phyloP scores from a whole-genome alignment of 1,140 invertebrate genomes.

The Delia radicum region DNA sequence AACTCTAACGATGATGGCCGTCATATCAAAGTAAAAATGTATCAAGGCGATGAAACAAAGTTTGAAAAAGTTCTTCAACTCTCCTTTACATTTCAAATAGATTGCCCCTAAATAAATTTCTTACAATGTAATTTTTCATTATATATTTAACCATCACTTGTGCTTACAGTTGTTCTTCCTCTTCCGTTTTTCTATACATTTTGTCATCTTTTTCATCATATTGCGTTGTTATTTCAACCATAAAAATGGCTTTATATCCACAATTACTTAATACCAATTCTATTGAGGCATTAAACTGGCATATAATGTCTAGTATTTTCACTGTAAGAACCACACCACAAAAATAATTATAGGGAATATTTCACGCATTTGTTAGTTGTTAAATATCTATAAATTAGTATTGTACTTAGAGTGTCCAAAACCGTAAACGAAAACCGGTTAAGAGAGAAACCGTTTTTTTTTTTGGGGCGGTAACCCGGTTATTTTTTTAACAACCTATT shows the following conservation, averaged over 20 bases:
- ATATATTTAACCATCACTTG: too few relatives aligned
- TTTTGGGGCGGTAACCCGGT: not conserved
- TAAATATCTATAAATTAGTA: not conserved
- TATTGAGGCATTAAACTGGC: conserved; percentile 1
- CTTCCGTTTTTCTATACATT: not conserved
- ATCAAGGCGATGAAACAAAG: too few relatives aligned
- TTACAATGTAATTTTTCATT: too few relatives aligned
- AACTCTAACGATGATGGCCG: too few relatives aligned
- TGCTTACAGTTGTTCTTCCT: not conserved
- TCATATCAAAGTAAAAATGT: too few relatives aligned
- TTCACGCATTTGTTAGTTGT: not conserved
- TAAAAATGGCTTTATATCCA: conserved; percentile 12
- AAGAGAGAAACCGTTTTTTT: too few relatives aligned
- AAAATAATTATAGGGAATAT: not conserved
- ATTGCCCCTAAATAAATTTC: too few relatives aligned
- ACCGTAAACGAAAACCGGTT: too few relatives aligned
- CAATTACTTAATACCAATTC: conserved; percentile 21
- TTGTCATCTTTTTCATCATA: not conserved
- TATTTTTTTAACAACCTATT: too few relatives aligned
- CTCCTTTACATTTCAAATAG: too few relatives aligned
- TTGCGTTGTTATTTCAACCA: not conserved
- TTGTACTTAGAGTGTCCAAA: not conserved
- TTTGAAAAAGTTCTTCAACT: too few relatives aligned
- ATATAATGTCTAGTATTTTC: not conserved
- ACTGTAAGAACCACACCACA: not conserved